Evolutionary conservation across 2,797 vertebrate genomes (phyloP).

Genomic region (Pelochelys cantorii): DNA sequence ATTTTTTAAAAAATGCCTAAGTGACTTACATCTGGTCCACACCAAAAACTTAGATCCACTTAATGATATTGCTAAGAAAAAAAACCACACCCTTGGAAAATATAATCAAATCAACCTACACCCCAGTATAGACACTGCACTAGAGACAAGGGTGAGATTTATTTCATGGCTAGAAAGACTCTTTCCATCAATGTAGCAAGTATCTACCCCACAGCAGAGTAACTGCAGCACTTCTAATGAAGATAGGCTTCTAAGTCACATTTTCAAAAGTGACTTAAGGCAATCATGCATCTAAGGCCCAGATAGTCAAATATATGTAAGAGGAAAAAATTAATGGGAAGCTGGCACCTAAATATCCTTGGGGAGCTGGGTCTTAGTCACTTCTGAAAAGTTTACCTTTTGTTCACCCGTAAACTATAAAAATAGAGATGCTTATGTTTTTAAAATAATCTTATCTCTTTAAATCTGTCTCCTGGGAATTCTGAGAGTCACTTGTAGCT

Average conservation of each 20-base stretch:
- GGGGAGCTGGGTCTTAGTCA: neutral
- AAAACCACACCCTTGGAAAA: neutral
- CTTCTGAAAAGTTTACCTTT: neutral
- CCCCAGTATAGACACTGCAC: neutral
- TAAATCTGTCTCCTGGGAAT: neutral
- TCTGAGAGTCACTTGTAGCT: neutral
- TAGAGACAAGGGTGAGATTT: neutral
- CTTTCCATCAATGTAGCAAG: neutral
- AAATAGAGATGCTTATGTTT: neutral
- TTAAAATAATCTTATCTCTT: conserved; percentile 2
- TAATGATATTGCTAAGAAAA: neutral
- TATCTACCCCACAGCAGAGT: neutral
- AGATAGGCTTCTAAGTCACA: too few species aligned
- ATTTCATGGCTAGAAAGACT: neutral
- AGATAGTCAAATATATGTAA: neutral
- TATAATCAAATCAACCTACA: neutral
- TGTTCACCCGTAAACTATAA: neutral
- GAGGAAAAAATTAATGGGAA: neutral
- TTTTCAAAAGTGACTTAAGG: too few species aligned
- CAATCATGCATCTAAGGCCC: neutral
- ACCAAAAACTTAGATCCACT: neutral
- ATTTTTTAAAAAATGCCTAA: neutral
- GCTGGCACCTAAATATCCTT: neutral
- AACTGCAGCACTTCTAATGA: neutral
- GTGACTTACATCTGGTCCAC: neutral